Conservation (phyloP, 1,140 invertebrate species). For the Campoletis sonorensis region DNA sequence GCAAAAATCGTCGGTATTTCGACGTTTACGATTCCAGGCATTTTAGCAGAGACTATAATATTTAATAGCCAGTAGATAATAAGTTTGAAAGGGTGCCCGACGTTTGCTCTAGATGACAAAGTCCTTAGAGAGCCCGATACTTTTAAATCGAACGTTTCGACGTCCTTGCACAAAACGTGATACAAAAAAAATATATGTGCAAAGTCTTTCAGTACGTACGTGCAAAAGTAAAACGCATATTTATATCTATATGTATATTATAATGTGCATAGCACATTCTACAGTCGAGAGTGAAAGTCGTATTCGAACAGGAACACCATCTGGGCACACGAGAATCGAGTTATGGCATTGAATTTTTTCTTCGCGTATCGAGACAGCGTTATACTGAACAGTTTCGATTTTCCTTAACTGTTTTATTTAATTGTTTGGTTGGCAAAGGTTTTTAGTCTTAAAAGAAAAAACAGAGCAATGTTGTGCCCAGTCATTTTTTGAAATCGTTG, state of each 20-base stretch:
- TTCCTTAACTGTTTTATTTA: not conserved
- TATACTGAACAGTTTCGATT: not conserved
- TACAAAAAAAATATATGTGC: constrained; percentile 54
- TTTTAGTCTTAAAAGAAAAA: too few species aligned
- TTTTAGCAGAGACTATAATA: not conserved
- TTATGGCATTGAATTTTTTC: constrained; percentile 63
- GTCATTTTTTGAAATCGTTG: too few species aligned
- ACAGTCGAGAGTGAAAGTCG: constrained; percentile 69
- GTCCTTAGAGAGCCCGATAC: constrained; percentile 15
- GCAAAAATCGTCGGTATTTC: too few species aligned
- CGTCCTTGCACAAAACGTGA: constrained; percentile 60
- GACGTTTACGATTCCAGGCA: not conserved
- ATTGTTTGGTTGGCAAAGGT: too few species aligned
- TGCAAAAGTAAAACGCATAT: not conserved
- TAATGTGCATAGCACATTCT: constrained; percentile 32
- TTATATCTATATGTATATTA: not conserved
- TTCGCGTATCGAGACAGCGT: constrained; percentile 52
- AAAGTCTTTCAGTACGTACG: constrained; percentile 44
- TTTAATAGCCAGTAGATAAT: not conserved
- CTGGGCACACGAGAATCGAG: constrained; percentile 49
- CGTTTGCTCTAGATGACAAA: not conserved
- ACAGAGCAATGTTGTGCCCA: too few species aligned
- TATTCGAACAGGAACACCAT: constrained; percentile 64
- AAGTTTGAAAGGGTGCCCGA: not conserved
- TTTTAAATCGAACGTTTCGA: constrained; percentile 54